Percentiles rank a stretch among this genome's conserved stretches.
phyloP scores from a whole-genome alignment of 23 tunicate species.

The Ascidia mentula region DNA sequence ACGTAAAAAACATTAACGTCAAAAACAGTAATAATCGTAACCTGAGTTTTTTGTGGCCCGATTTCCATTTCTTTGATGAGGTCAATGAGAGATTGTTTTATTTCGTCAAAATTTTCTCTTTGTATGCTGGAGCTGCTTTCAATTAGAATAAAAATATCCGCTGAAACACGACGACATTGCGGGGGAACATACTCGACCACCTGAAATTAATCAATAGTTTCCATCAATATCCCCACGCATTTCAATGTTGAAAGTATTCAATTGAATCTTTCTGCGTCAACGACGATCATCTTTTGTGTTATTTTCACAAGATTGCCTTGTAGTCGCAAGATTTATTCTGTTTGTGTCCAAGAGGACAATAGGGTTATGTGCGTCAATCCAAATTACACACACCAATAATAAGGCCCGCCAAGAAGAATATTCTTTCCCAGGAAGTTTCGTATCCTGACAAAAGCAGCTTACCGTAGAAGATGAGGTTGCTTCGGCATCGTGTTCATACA shows the following conservation, averaged over 20 bases:
- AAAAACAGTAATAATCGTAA: slow-evolving; percentile 2
- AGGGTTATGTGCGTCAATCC: too few relatives aligned
- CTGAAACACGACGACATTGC: slow-evolving; percentile 9
- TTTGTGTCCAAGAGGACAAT: too few relatives aligned
- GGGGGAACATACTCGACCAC: background rate
- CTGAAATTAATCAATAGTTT: too few relatives aligned
- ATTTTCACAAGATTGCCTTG: too few relatives aligned
- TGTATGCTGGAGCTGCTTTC: slow-evolving; percentile 56
- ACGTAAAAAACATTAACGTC: too few relatives aligned
- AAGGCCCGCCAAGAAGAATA: background rate
- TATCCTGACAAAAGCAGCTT: background rate
- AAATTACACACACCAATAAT: too few relatives aligned
- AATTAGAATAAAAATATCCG: slow-evolving; percentile 38
- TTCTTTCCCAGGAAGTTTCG: background rate
- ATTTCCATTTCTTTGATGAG: slow-evolving; percentile 39
- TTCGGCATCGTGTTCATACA: background rate
- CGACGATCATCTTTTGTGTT: too few relatives aligned
- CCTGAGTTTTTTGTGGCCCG: slow-evolving; percentile 70
- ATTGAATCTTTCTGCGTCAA: too few relatives aligned
- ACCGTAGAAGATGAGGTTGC: background rate
- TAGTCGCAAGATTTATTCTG: too few relatives aligned
- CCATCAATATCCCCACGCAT: too few relatives aligned
- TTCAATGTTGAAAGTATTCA: too few relatives aligned
- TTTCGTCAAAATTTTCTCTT: slow-evolving; percentile 27
- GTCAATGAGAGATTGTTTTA: slow-evolving; percentile 25